Conservation (phyloP, 1,140 invertebrate genomes). For the Leptinotarsa defecta region DNA sequence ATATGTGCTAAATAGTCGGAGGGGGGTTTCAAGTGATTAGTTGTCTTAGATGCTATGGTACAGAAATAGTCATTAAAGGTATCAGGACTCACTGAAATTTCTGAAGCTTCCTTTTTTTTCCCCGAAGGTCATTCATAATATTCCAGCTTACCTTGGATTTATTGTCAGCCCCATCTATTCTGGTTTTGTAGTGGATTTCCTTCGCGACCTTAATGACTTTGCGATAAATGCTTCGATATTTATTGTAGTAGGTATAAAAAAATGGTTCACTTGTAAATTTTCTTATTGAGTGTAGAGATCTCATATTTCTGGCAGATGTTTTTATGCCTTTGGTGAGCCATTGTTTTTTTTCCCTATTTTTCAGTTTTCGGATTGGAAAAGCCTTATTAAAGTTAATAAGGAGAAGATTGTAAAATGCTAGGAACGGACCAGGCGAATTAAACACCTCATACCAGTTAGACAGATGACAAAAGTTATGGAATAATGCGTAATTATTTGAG, state of each 20-base stretch:
- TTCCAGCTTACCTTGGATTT: neutral
- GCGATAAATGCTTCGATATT: neutral
- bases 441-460: no score
- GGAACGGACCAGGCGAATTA: no score
- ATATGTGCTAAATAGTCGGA: neutral
- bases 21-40: neutral
- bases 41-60: neutral
- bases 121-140: conserved; percentile 4
- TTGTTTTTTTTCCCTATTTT: neutral
- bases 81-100: neutral
- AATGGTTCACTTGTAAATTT: neutral
- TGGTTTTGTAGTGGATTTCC: neutral
- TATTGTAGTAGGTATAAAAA: neutral
- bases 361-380: neutral
- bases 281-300: neutral
- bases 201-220: neutral
- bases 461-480: no score
- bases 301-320: neutral
- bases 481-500: neutral
- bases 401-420: neutral
- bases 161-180: neutral
- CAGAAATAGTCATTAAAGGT: neutral
- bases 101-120: neutral
- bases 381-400: neutral
- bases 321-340: neutral